phyloP scores from a whole-genome alignment of 2,888 invertebrate species.

The Lobophora halterata region DNA sequence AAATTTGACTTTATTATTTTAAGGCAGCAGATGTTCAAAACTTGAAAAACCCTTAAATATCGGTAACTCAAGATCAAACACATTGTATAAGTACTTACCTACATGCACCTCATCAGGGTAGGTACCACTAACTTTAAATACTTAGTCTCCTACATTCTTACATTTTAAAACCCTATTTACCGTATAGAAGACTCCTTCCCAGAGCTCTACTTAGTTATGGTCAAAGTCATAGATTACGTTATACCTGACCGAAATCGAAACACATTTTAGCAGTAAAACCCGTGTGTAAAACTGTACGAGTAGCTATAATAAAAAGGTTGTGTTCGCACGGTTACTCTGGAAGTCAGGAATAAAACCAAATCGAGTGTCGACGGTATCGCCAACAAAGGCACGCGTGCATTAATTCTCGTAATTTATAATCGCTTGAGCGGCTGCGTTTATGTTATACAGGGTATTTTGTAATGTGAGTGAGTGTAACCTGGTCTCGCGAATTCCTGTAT shows the following conservation, averaged over 20 bases:
- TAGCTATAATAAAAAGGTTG: conserved; percentile 18
- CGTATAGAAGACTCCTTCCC: too few relatives aligned
- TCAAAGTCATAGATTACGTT: conserved; percentile 7
- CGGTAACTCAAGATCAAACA: too few relatives aligned
- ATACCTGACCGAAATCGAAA: conserved; percentile 12
- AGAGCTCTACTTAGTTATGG: too few relatives aligned
- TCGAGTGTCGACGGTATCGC: conserved; percentile 23
- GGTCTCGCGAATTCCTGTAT: too few relatives aligned
- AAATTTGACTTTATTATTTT: too few relatives aligned
- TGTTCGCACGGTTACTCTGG: conserved; percentile 19
- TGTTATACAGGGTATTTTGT: conserved; percentile 17
- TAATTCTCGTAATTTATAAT: conserved; percentile 49
- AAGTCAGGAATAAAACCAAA: conserved; percentile 21
- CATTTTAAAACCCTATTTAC: too few relatives aligned
- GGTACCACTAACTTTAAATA: too few relatives aligned
- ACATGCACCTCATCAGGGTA: too few relatives aligned
- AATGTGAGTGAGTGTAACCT: background rate
- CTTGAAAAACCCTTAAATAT: too few relatives aligned
- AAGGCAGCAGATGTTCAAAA: too few relatives aligned
- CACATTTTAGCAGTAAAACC: conserved; percentile 10
- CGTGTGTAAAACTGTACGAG: conserved; percentile 20
- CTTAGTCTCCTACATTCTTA: too few relatives aligned
- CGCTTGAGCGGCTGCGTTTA: conserved; percentile 28
- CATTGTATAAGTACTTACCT: too few relatives aligned
- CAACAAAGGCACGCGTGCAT: conserved; percentile 45